Conservation (phyloP, 2,888 invertebrate genomes). For the Piscicola geometra region DNA sequence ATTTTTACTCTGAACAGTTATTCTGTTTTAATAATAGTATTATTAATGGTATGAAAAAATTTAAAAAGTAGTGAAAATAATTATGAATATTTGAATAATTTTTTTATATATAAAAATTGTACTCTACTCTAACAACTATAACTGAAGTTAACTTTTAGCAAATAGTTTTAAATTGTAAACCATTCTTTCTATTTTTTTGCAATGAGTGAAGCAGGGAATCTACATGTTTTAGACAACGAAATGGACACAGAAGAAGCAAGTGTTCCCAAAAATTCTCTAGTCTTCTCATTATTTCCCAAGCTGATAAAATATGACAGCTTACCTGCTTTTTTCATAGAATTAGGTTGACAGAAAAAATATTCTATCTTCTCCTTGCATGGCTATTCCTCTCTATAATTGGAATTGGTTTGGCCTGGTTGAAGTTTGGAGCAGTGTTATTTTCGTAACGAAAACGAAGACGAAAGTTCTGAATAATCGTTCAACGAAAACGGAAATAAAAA, state of each 20-base stretch:
- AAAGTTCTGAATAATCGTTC: neutral
- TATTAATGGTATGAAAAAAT: no score
- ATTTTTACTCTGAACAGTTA: no score
- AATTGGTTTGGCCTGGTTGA: constrained; percentile 26
- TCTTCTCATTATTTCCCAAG: constrained; percentile 2
- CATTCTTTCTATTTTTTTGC: neutral
- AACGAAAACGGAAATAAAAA: neutral
- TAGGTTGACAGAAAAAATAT: constrained; percentile 22
- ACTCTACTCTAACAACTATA: constrained; percentile 2
- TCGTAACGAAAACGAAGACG: neutral
- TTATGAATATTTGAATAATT: no score
- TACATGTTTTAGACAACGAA: constrained; percentile 9
- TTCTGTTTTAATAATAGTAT: no score
- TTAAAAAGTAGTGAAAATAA: neutral
- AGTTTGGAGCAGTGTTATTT: constrained; percentile 6
- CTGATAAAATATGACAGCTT: neutral
- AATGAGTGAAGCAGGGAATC: neutral
- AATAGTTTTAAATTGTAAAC: neutral
- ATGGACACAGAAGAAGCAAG: neutral
- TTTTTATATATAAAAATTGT: neutral
- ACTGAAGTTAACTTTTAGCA: neutral
- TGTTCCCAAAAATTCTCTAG: neutral
- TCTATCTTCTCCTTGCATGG: constrained; percentile 8
- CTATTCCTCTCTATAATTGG: constrained; percentile 7
- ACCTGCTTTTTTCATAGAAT: neutral